Conservation (phyloP, 2,888 invertebrate species). For the Patella ulyssiponensis region DNA sequence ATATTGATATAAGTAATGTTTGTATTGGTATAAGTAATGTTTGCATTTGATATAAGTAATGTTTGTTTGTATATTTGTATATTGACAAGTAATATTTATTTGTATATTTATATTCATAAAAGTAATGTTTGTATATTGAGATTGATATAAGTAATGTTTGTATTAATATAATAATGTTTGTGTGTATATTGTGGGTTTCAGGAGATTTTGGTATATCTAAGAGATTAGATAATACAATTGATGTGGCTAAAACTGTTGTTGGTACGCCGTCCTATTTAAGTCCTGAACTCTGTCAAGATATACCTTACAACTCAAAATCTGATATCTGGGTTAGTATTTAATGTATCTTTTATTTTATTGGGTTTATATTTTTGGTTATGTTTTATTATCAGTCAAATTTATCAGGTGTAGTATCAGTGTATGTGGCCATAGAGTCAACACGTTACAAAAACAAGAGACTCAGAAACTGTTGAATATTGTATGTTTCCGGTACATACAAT, state of each 20-base stretch:
- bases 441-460: too few relatives aligned
- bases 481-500: too few relatives aligned
- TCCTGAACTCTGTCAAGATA: constrained; percentile 71
- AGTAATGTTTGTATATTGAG: background rate
- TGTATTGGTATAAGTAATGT: too few relatives aligned
- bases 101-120: background rate
- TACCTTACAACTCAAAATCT: constrained; percentile 70
- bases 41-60: too few relatives aligned
- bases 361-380: too few relatives aligned
- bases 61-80: background rate
- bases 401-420: too few relatives aligned
- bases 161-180: background rate
- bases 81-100: background rate
- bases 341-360: too few relatives aligned
- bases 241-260: constrained; percentile 68
- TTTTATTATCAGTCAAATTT: too few relatives aligned
- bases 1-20: background rate
- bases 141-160: background rate
- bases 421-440: too few relatives aligned
- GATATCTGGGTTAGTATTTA: constrained; percentile 67
- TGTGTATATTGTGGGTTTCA: constrained; percentile 36
- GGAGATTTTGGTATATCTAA: constrained; percentile 72
- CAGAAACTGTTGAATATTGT: too few relatives aligned
- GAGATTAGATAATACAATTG: constrained; percentile 65
- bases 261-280: constrained; percentile 70